Conservation (phyloP, 2,888 invertebrate genomes). For the Pseudoips prasinana region DNA sequence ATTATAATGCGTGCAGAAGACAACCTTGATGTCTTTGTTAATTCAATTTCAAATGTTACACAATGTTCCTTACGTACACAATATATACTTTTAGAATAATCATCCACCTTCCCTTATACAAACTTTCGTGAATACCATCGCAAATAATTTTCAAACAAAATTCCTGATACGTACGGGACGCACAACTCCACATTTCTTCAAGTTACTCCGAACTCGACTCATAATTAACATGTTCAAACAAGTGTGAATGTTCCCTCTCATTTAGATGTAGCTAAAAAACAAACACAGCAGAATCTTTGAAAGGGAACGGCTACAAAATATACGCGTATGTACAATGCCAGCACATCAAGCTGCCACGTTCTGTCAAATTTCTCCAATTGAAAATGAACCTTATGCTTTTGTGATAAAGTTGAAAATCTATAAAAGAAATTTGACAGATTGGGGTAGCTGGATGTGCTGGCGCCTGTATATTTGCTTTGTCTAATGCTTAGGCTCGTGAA, state of each 20-base stretch:
- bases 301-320: constrained; percentile 13
- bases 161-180: constrained; percentile 14
- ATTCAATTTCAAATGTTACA: too few relatives aligned
- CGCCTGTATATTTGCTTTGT: constrained; percentile 10
- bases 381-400: too few relatives aligned
- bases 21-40: too few relatives aligned
- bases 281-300: constrained; percentile 24
- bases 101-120: background rate
- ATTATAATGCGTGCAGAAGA: too few relatives aligned
- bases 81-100: too few relatives aligned
- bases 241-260: constrained; percentile 22
- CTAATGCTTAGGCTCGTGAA: constrained; percentile 11
- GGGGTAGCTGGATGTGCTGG: too few relatives aligned
- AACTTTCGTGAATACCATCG: constrained; percentile 12
- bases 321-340: background rate
- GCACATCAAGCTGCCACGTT: constrained; percentile 1
- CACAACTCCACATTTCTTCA: constrained; percentile 22
- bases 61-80: too few relatives aligned
- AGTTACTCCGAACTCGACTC: constrained; percentile 21
- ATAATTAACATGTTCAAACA: constrained; percentile 36
- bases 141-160: constrained; percentile 14
- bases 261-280: constrained; percentile 20
- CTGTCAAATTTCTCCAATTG: too few relatives aligned
- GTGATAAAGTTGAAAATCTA: too few relatives aligned
- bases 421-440: too few relatives aligned